A percentile compares a stretch with the other conserved stretches of the same genome.
phyloP scores from a whole-genome alignment of 2,797 vertebrate species.

The Parotocinclus haroldoi region DNA sequence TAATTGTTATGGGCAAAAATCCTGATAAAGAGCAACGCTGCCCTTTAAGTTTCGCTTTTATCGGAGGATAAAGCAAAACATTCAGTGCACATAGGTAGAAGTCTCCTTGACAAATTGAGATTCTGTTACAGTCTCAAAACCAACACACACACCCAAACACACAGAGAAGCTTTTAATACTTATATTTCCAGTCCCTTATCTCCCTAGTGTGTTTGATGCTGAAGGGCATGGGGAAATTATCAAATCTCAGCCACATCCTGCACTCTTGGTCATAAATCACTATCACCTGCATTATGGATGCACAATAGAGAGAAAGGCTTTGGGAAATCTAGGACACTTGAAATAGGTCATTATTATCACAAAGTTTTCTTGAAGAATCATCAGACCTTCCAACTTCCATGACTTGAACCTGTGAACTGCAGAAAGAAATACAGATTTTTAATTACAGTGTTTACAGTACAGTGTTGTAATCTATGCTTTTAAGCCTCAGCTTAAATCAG shows the following conservation, averaged over 20 bases:
- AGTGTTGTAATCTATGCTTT: too few species aligned
- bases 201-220: conserved; percentile 41
- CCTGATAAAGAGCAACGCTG: conserved; percentile 5
- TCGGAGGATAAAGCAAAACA: background rate
- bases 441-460: too few species aligned
- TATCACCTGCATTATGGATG: conserved; percentile 51
- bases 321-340: conserved; percentile 51
- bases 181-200: conserved; percentile 44
- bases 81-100: conserved; percentile 14
- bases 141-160: conserved; percentile 31
- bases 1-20: conserved; percentile 8
- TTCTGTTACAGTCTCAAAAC: conserved; percentile 40
- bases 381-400: conserved; percentile 37
- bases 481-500: too few species aligned
- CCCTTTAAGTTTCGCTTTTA: conserved; percentile 4
- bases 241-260: conserved; percentile 51
- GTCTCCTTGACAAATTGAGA: conserved; percentile 23
- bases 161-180: conserved; percentile 44
- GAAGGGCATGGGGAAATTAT: conserved; percentile 50
- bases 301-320: conserved; percentile 46
- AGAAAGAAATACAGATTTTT: background rate
- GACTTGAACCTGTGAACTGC: conserved; percentile 33
- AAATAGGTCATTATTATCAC: conserved; percentile 51
- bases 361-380: conserved; percentile 37
- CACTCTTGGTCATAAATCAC: conserved; percentile 51